Conservation (phyloP, 2,888 invertebrate species). For the Bugula neritina region DNA sequence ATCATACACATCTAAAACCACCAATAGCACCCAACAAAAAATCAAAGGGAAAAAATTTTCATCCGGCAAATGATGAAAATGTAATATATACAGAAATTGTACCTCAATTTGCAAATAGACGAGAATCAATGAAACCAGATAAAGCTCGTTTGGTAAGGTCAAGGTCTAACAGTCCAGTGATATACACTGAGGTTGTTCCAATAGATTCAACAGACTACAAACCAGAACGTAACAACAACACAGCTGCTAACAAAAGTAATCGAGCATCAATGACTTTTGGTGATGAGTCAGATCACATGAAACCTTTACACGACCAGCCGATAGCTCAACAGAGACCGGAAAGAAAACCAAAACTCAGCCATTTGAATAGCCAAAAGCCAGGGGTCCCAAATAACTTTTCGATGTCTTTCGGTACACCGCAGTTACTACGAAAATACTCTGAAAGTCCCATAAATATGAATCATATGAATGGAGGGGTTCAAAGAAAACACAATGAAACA, state of each 20-base stretch:
- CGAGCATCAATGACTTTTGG: not conserved
- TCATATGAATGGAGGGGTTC: not conserved
- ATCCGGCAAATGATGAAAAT: not conserved
- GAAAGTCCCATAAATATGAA: not conserved
- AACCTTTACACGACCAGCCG: not conserved
- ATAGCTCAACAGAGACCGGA: not conserved
- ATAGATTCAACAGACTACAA: not conserved
- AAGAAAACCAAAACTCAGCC: not conserved
- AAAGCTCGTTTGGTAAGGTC: not conserved
- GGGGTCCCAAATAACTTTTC: constrained; percentile 5
- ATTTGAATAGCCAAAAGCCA: not conserved
- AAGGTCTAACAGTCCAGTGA: not conserved
- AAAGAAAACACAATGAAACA: not conserved
- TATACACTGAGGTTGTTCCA: not conserved
- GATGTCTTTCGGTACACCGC: constrained; percentile 10
- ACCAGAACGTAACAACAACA: not conserved
- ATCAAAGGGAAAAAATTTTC: not conserved
- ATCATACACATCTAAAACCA: not conserved
- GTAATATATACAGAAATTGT: constrained; percentile 16
- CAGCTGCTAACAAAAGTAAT: not conserved
- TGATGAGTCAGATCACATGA: not conserved
- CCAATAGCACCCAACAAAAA: not conserved
- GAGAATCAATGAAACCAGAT: not conserved
- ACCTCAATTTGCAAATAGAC: not conserved
- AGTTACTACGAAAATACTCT: not conserved